phyloP scores from a whole-genome alignment of 2,888 invertebrate species.

The Phanerotoma sp. region DNA sequence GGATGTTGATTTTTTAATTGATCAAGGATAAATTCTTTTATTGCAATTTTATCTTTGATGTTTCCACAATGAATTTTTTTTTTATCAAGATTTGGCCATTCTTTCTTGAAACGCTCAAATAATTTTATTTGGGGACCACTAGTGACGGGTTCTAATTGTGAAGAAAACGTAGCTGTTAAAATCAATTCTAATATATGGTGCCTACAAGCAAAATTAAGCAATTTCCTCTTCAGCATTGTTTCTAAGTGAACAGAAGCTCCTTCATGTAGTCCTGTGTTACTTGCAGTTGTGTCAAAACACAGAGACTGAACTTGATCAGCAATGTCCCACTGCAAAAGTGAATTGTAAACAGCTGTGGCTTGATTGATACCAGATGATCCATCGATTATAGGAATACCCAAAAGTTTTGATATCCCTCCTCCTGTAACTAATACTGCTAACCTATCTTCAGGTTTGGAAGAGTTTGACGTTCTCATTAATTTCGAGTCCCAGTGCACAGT shows the following conservation, averaged over 20 bases:
- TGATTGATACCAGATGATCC: conserved; percentile 7
- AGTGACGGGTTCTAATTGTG: conserved; percentile 3
- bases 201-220: conserved; percentile 4
- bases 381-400: not conserved
- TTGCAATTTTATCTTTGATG: conserved; percentile 2
- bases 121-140: conserved; percentile 6
- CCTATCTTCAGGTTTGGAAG: conserved; percentile 6
- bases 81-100: conserved; percentile 5
- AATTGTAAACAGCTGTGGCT: conserved; percentile 2
- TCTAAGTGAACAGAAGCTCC: conserved; percentile 7
- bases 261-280: conserved; percentile 4
- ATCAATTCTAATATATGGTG: not conserved
- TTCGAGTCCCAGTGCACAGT: conserved; percentile 7
- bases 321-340: not conserved
- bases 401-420: not conserved
- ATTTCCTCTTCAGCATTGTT: not conserved
- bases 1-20: conserved; percentile 9
- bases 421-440: conserved; percentile 6
- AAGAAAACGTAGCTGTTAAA: conserved; percentile 6
- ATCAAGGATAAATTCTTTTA: not conserved
- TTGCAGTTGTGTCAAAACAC: conserved; percentile 6
- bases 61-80: conserved; percentile 8
- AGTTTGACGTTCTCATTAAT: conserved; percentile 2
- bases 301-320: not conserved
- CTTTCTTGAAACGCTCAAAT: conserved; percentile 11